Conservation (phyloP, 2,797 vertebrate genomes). For the Squalus acanthias region DNA sequence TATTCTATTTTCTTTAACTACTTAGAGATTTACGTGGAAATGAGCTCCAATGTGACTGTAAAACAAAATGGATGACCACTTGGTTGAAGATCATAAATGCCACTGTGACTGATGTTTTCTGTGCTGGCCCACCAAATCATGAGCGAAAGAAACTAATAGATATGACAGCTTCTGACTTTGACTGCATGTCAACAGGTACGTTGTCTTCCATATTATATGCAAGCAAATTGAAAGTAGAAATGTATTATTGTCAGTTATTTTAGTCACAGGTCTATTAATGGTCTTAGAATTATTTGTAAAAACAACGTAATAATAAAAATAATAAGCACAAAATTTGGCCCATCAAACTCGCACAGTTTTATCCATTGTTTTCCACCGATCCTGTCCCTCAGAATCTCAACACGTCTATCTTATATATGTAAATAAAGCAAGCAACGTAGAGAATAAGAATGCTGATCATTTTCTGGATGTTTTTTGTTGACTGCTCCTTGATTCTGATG, state of each 20-base stretch:
- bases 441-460: neutral
- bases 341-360: neutral
- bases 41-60: conserved; percentile 92
- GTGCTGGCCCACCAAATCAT: conserved; percentile 82
- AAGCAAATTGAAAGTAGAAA: neutral
- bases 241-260: neutral
- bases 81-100: conserved; percentile 97
- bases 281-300: neutral
- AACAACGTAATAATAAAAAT: neutral
- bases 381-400: neutral
- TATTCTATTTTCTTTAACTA: conserved; percentile 30
- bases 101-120: conserved; percentile 87
- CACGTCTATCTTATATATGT: neutral
- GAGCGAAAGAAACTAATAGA: conserved; percentile 92
- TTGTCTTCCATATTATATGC: conserved; percentile 8
- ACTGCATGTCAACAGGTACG: conserved; percentile 88
- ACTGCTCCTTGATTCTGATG: neutral
- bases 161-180: conserved; percentile 80
- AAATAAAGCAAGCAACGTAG: neutral
- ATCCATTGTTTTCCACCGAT: neutral
- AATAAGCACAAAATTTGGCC: neutral
- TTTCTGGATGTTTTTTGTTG: neutral
- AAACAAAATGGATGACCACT: conserved; percentile 90
- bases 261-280: neutral
- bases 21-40: conserved; percentile 91